Evolutionary conservation across 2,888 invertebrate species (phyloP), one percentile per base, ranked within the genome.

Genomic region (Pomacea canaliculata): DNA sequence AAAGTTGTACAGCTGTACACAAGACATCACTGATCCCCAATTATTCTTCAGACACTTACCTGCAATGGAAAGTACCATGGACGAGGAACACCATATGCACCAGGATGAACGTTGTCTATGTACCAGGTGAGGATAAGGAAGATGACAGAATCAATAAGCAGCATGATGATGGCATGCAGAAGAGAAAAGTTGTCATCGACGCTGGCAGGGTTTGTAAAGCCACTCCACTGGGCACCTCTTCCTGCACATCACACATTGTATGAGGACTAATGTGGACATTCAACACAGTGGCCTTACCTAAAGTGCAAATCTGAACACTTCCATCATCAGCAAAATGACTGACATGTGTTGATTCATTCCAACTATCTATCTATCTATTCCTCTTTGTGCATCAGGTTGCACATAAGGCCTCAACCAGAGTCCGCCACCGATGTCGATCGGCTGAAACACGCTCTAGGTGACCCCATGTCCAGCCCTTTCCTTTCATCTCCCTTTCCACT

Each of bases 51-150:
- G 37, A 37, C 37, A 37, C 37, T 63, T 63, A 94, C 95, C 91
- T 92, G 91, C 67, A 96, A 93, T 0, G 94, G 94, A 87, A 96
- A 97, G 87, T 96, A 94, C 94, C 96, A 97, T 49, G 94, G 94
- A 79, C 94, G 93, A 0, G 95, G 94, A 0, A 97, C 94, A 7
- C 97, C 97, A 89, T 93, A 96, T 19, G 95, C 94, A 16, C 97
- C 97, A 0, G 97, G 97, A 80, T 94, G 92, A 16, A 98, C 93
- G 82, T 95, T 95, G 90, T 97, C 97, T 51, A 97, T 91, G 88
- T 97, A 98, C 82, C 97, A 92, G 0, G 97, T 94, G 62, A 97
- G 90, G 5, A 94, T 77, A 89, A 95, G 93, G 87, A 96, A 96
- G 0, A 96, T 71, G 0, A 94, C 73, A 13, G 93, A 91, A 87